These are phyloP conservation scores for Pocillopora verrucosa DNA, from an alignment of 64 coral and sea anemone genomes.

Conservation along the genomic window DNA sequence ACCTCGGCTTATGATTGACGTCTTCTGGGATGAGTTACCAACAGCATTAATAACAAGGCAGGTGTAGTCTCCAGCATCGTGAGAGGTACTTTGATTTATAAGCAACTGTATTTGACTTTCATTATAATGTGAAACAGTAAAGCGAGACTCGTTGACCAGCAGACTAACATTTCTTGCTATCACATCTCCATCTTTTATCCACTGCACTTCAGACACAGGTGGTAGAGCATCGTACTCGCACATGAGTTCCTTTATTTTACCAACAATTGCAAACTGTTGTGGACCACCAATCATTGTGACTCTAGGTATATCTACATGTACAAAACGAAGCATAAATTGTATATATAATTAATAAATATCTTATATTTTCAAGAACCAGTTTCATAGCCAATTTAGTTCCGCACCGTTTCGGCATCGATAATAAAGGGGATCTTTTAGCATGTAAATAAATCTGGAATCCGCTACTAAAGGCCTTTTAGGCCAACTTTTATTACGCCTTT, in stretches of 20 bases:
- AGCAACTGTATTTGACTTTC: background rate
- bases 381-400: too few species aligned
- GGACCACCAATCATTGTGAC: background rate
- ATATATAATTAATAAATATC: too few species aligned
- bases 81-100: background rate
- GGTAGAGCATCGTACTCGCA: background rate
- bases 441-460: too few species aligned
- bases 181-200: background rate
- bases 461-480: too few species aligned
- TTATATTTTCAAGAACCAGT: too few species aligned
- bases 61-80: conserved; percentile 3
- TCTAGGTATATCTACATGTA: background rate
- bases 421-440: too few species aligned
- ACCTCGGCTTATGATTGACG: conserved; percentile 1
- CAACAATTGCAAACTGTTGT: background rate
- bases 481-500: too few species aligned
- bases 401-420: too few species aligned
- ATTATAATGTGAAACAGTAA: background rate
- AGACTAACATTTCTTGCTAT: background rate
- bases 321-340: too few species aligned
- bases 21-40: background rate
- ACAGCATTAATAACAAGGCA: background rate
- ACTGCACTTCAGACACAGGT: background rate
- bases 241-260: background rate
- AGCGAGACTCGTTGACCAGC: background rate